A percentile compares a stretch with the other conserved stretches of the same genome.
Evolutionary conservation across 2,888 invertebrate species (phyloP).

Genomic region (Furcula furcula): DNA sequence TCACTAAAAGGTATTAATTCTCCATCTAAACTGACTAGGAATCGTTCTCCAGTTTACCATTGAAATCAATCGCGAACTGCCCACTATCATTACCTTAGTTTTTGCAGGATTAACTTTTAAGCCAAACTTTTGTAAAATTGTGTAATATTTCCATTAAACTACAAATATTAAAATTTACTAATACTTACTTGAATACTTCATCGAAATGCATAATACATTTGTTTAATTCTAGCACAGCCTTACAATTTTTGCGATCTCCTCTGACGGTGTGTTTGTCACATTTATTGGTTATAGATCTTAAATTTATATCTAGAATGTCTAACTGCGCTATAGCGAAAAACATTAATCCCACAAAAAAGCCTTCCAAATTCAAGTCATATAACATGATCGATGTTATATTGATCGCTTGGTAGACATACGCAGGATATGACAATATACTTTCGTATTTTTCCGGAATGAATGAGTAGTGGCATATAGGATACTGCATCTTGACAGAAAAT

Average conservation of each 20-base stretch:
- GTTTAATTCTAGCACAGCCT: conserved; percentile 36
- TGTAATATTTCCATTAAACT: too few relatives aligned
- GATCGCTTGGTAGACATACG: conserved; percentile 52
- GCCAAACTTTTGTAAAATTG: too few relatives aligned
- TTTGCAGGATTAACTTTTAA: too few relatives aligned
- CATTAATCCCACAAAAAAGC: conserved; percentile 54
- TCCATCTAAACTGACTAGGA: too few relatives aligned
- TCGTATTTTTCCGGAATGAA: conserved; percentile 45
- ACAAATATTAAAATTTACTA: too few relatives aligned
- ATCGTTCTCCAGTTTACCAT: too few relatives aligned
- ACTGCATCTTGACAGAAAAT: conserved; percentile 30
- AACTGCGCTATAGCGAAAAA: conserved; percentile 55
- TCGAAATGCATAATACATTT: conserved; percentile 47
- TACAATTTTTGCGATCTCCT: conserved; percentile 11
- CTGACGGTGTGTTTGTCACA: neutral
- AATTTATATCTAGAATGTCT: conserved; percentile 45
- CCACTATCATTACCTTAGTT: too few relatives aligned
- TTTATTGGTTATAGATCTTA: conserved; percentile 36
- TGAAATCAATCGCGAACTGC: too few relatives aligned
- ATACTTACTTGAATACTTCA: conserved; percentile 46
- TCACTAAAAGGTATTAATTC: too few relatives aligned
- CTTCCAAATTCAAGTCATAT: conserved; percentile 49
- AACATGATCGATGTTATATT: conserved; percentile 51
- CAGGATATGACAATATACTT: conserved; percentile 38
- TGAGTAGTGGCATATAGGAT: conserved; percentile 50